These are phyloP conservation scores for Drosophila parvula DNA, from an alignment of 1,140 invertebrate species.

Conservation along the genomic window DNA sequence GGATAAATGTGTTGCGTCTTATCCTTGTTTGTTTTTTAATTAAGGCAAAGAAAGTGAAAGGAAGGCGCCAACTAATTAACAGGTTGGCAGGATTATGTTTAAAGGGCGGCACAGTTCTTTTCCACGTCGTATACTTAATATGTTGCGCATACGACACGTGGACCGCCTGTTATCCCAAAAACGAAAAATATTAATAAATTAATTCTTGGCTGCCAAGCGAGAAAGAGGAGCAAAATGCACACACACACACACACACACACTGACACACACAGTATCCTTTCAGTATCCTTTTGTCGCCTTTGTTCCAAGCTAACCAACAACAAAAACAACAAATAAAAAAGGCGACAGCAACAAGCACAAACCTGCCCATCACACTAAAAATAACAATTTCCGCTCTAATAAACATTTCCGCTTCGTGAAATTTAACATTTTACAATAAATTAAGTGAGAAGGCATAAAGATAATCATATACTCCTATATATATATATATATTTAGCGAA, in stretches of 20 bases:
- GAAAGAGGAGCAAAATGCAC: constrained; percentile 12
- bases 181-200: constrained; percentile 71
- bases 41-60: neutral
- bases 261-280: neutral
- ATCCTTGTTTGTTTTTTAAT: constrained; percentile 21
- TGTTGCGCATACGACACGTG: constrained; percentile 45
- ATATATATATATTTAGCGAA: constrained; percentile 3
- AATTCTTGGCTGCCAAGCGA: constrained; percentile 61
- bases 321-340: constrained; percentile 11
- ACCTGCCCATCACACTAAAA: constrained; percentile 77
- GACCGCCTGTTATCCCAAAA: constrained; percentile 12
- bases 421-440: constrained; percentile 83
- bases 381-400: constrained; percentile 84
- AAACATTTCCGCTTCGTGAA: constrained; percentile 83
- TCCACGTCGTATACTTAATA: constrained; percentile 41
- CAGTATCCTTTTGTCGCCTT: constrained; percentile 56
- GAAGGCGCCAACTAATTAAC: constrained; percentile 33
- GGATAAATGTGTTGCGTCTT: neutral
- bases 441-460: constrained; percentile 80
- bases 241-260: constrained; percentile 19
- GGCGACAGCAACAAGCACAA: constrained; percentile 26
- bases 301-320: constrained; percentile 34
- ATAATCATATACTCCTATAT: constrained; percentile 56
- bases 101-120: neutral
- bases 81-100: constrained; percentile 31